These are phyloP conservation scores for Metallyticus violacea DNA, from an alignment of 2,888 invertebrate genomes.

Conservation along the genomic window DNA sequence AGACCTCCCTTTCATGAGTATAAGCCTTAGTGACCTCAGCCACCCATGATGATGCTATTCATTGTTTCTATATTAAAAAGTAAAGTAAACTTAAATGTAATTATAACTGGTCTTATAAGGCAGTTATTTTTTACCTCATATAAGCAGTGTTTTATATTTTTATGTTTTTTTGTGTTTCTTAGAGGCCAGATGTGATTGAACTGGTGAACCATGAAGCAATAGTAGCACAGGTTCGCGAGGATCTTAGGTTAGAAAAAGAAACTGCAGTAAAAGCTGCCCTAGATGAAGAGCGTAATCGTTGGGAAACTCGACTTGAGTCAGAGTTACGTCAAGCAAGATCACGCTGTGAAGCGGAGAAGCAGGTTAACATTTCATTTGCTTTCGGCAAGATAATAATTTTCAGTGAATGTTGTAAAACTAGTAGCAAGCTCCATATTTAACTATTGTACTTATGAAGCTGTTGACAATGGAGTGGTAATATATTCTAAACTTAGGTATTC, in stretches of 20 bases:
- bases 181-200: constrained; percentile 61
- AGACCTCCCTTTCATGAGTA: too few species aligned
- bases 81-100: too few species aligned
- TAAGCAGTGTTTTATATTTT: too few species aligned
- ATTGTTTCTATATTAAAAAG: too few species aligned
- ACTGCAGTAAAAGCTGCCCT: constrained; percentile 42
- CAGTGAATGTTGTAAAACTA: too few species aligned
- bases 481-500: too few species aligned
- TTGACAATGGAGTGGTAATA: too few species aligned
- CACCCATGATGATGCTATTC: too few species aligned
- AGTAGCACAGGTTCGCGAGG: constrained; percentile 64
- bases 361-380: constrained; percentile 46
- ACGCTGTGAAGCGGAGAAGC: constrained; percentile 55
- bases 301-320: constrained; percentile 47
- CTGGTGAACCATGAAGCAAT: constrained; percentile 63
- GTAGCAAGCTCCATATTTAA: not conserved
- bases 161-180: constrained; percentile 8
- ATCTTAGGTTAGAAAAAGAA: constrained; percentile 60
- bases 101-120: too few species aligned
- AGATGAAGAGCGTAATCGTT: constrained; percentile 56
- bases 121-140: too few species aligned
- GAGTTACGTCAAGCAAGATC: constrained; percentile 50
- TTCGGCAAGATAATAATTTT: constrained; percentile 17
- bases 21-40: too few species aligned
- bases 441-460: not conserved